Evolutionary conservation across 2,888 invertebrate genomes (phyloP), one percentile per base, ranked within the genome.

Genomic region (Ceriagrion tenellum): DNA sequence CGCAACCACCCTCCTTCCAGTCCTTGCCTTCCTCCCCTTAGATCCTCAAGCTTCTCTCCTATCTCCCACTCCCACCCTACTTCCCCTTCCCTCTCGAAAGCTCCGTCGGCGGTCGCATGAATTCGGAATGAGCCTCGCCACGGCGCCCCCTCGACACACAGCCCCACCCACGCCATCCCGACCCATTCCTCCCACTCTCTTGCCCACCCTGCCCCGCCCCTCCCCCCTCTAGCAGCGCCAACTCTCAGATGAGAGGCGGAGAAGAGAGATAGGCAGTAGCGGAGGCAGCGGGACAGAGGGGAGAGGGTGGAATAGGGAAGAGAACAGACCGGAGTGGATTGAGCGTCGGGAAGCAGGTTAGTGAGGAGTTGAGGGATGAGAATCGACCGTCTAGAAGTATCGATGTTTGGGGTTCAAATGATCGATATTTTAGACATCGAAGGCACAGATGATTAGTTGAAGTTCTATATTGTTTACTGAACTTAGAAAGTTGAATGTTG

Each of bases 91-190:
- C 91, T 20, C 59, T 26, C 47, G 47, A 55, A 69, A 69, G 93
- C 93, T 26, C 47, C 74, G 93, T 26, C 74, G 69, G 93, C 47
- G 93, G 93, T 93, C 93, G 55, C 93, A 93, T 93, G 93, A 93
- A 93, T 93, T 93, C 74, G 74, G 93, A 93, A 93, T 93, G 93
- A 93, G 91, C 59, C 6, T 35, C 59, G 35, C 91, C n/a, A 91
- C 35, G 69, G 47, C 69, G 74, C 91, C 63, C 40, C 55, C 88
- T 23, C 8, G 26, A n/a, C 40, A 35, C 4, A 35, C 13, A 23
- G 13, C 81, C 4, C n/a, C 69, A 69, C 69, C 69, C 35, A 30
- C 30, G 35, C 12, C 35, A 16, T 81, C 69, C 69, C 69, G 26
- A 35, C 69, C 26, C 69, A 26, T 26, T 23, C 26, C 69, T 69